Percentiles rank a stretch among this genome's conserved stretches.
phyloP scores from a whole-genome alignment of 2,888 invertebrate genomes.

The Cheilosia impressa region DNA sequence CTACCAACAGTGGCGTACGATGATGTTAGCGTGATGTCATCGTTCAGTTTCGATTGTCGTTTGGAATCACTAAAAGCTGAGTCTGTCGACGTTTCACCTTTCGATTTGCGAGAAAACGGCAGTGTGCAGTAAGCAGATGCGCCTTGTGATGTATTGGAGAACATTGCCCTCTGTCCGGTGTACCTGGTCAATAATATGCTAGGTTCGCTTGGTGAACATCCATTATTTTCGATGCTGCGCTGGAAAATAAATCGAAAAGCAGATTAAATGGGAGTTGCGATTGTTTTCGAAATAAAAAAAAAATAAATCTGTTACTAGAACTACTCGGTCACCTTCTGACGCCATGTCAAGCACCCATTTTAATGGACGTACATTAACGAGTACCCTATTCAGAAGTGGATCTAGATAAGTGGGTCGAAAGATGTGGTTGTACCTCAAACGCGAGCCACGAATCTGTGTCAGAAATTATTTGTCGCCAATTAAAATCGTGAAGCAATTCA shows the following conservation, averaged over 20 bases:
- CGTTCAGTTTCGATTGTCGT: slow-evolving; percentile 35
- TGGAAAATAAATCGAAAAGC: neutral
- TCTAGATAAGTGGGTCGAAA: slow-evolving; percentile 12
- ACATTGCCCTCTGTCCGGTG: slow-evolving; percentile 42
- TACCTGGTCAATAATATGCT: slow-evolving; percentile 2
- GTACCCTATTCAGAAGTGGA: slow-evolving; percentile 17
- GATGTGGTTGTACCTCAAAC: slow-evolving; percentile 5
- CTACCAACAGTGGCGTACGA: slow-evolving; percentile 57
- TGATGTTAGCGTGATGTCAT: slow-evolving; percentile 53
- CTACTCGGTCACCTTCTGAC: slow-evolving; percentile 1
- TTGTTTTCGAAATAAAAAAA: neutral
- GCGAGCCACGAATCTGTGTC: slow-evolving; percentile 11
- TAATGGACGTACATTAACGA: neutral
- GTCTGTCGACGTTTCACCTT: slow-evolving; percentile 13
- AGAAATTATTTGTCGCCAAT: slow-evolving; percentile 23
- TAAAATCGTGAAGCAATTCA: slow-evolving; percentile 10
- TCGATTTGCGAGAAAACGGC: slow-evolving; percentile 63
- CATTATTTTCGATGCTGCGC: slow-evolving; percentile 27
- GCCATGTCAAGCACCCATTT: slow-evolving; percentile 24
- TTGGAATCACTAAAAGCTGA: slow-evolving; percentile 39
- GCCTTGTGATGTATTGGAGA: slow-evolving; percentile 72
- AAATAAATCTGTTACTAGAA: neutral
- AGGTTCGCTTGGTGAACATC: slow-evolving; percentile 25
- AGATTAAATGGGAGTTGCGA: neutral
- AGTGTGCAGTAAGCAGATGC: slow-evolving; percentile 65